phyloP scores from a whole-genome alignment of 2,113 vertebrate species.

The Psilopsiagon aymara region DNA sequence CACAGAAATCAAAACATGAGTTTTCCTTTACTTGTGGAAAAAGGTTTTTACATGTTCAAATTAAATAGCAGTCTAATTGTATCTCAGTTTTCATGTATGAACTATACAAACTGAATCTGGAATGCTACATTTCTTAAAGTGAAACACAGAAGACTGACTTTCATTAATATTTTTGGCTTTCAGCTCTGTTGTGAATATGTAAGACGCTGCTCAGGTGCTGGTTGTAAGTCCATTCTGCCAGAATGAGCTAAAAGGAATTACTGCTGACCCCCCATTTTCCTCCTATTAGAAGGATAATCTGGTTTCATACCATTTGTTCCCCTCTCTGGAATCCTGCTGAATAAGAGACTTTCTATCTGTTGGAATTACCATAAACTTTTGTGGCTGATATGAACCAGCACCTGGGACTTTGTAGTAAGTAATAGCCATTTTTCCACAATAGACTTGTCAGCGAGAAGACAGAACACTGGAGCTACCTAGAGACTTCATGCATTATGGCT shows the following conservation, averaged over 20 bases:
- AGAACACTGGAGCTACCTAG: neutral
- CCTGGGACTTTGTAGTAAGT: neutral
- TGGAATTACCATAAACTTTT: neutral
- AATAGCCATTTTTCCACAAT: neutral
- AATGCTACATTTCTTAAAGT: neutral
- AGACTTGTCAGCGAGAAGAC: neutral
- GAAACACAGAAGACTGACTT: neutral
- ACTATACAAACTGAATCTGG: neutral
- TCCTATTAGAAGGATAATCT: neutral
- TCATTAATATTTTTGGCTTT: neutral
- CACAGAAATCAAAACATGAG: neutral
- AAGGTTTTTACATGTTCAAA: neutral
- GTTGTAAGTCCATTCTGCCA: neutral
- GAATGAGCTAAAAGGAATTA: neutral
- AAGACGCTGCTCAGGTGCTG: neutral
- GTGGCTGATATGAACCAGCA: neutral
- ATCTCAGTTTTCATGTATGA: neutral
- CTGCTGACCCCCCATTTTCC: neutral
- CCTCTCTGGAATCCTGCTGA: neutral
- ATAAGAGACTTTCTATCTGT: neutral
- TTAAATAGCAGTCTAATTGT: neutral
- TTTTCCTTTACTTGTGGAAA: neutral
- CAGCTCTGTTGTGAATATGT: neutral
- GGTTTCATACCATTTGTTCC: neutral
- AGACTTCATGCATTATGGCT: neutral